Conservation (phyloP, 2,113 vertebrate species). For the Zosterops pallidus region DNA sequence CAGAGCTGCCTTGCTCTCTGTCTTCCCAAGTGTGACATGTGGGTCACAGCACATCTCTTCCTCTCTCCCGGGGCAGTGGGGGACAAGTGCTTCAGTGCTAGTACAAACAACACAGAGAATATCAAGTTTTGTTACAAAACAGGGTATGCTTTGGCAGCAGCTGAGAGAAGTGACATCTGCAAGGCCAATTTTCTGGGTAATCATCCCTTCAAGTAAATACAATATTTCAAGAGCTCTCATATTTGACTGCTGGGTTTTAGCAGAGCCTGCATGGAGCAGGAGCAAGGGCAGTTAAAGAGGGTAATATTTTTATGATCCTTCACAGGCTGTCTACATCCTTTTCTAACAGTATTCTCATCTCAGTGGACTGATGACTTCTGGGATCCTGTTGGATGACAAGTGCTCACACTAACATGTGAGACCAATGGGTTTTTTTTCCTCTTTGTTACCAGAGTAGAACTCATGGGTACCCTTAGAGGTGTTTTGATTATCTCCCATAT, state of each 20-base stretch:
- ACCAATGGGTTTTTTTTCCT: background rate
- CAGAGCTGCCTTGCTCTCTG: accelerated
- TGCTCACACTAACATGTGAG: background rate
- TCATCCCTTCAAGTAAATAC: background rate
- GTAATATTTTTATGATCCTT: background rate
- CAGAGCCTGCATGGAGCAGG: background rate
- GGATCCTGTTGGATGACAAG: background rate
- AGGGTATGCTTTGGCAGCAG: background rate
- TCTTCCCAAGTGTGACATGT: background rate
- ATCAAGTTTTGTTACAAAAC: background rate
- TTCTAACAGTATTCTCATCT: background rate
- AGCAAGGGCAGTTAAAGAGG: background rate
- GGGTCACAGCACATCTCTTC: background rate
- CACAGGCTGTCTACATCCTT: background rate
- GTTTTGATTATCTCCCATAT: background rate
- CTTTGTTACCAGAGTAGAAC: background rate
- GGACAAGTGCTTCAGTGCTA: background rate
- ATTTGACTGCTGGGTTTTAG: background rate
- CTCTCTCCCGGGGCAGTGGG: background rate
- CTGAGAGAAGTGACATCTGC: background rate
- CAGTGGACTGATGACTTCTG: background rate
- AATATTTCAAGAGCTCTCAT: background rate
- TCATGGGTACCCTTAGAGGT: background rate
- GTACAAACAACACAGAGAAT: accelerated
- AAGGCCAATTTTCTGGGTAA: background rate